Evolutionary conservation across 2,113 vertebrate genomes (phyloP).

Genomic region (Macrotus californicus): DNA sequence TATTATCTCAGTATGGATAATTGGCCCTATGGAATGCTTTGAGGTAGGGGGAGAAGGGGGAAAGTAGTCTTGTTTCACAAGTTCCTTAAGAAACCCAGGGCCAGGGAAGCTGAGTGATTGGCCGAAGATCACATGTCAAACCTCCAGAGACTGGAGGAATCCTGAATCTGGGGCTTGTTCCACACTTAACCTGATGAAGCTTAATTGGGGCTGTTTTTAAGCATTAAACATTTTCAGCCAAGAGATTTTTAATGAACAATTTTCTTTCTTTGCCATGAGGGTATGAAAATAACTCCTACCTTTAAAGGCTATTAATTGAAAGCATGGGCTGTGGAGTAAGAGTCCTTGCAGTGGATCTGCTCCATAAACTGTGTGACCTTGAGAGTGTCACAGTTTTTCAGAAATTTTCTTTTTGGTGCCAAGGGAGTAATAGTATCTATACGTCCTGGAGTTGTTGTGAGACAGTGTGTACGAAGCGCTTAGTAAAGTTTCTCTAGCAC

Average conservation of each 20-base stretch:
- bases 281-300: conserved; percentile 36
- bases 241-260: conserved; percentile 52
- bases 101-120: background rate
- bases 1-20: conserved; percentile 32
- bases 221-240: conserved; percentile 42
- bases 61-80: conserved; percentile 34
- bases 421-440: background rate
- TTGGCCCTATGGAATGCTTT: conserved; percentile 38
- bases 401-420: background rate
- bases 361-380: conserved; percentile 28
- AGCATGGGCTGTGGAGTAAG: background rate
- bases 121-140: conserved; percentile 40
- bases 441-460: background rate
- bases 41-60: background rate
- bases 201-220: conserved; percentile 60
- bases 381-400: background rate
- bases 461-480: background rate
- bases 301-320: conserved; percentile 37
- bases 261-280: conserved; percentile 54
- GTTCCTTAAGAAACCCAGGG: conserved; percentile 37
- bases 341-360: background rate
- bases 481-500: background rate
- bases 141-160: conserved; percentile 13
- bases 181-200: conserved; percentile 24
- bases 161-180: conserved; percentile 31